Percentiles rank a stretch among this genome's conserved stretches.
Evolutionary conservation across 2,888 invertebrate genomes (phyloP).

Genomic region (Tetanocera ferruginea): DNA sequence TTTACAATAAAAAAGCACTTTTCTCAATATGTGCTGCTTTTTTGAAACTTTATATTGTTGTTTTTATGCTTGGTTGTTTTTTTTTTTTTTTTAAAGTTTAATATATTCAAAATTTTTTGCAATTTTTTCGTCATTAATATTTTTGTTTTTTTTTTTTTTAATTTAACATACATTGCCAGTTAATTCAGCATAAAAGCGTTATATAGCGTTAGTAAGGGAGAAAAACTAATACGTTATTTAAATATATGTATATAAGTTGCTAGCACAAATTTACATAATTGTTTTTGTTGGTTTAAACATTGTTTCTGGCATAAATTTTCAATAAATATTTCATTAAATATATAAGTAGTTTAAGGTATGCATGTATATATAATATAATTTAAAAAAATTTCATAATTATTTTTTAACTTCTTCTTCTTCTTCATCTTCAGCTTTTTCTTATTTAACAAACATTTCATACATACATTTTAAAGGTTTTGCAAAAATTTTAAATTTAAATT

Average conservation of each 20-base stretch:
- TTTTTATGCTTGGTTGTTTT: background rate
- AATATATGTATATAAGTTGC: conserved; percentile 13
- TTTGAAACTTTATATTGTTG: conserved; percentile 6
- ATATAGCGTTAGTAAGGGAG: background rate
- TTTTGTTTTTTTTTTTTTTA: background rate
- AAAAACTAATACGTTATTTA: background rate
- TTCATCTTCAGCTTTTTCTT: background rate
- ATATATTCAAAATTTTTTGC: background rate
- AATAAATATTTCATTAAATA: conserved; percentile 20
- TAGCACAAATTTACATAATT: conserved; percentile 23
- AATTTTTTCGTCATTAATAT: background rate
- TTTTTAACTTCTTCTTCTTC: conserved; percentile 1
- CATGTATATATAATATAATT: conserved; percentile 22
- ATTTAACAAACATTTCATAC: conserved; percentile 22
- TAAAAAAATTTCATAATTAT: conserved; percentile 19
- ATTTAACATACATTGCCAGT: background rate
- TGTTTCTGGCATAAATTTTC: background rate
- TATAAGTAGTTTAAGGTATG: background rate
- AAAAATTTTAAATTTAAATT: conserved; percentile 45
- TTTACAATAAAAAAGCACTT: conserved; percentile 11
- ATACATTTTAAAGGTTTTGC: conserved; percentile 15
- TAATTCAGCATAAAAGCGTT: too few species aligned
- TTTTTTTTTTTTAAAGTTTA: background rate
- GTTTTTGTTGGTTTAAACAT: background rate
- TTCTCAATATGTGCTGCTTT: background rate